Base-by-base conservation (phyloP, 2,888 invertebrate genomes). In the Schizaphis graminum region DNA sequence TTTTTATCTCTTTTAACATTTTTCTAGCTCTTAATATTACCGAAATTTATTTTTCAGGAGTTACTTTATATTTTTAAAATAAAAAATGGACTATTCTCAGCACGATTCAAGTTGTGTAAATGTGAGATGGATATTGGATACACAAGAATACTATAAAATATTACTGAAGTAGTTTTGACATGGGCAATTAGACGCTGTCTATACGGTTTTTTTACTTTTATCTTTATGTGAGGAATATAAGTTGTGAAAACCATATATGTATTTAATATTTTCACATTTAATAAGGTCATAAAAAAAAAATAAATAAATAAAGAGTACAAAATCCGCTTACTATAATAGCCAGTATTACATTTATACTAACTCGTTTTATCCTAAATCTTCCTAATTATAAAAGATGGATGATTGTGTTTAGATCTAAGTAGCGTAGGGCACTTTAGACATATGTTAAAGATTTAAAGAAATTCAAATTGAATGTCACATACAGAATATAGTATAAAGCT, bases 331-430 rank as follows among this genome's bases (percentile, higher is more conserved):
- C 47, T 67, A n/a, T n/a, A 61, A 67, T 47, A 89, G 47, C 16
- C 28, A 26, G 53, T 41, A 84, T 84, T 84, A 53, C 41, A 53
- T 56, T 44, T 3, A 7, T 44, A 41, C 28, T 10, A 35, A 53
- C 35, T 84, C 16, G 35, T 35, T 87, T 61, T 26, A n/a, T 56
- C 47, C 8, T 35, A 35, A 87, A 87, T 16, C 26, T 91, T 47
- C 3, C 57, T 61, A 87, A 86, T 87, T 92, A 86, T 35, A 87
- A 49, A 92, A 87, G 49, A 92, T 61, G 13, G n/a, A 92, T 28
- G 35, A 87, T 35, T 41, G 21, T 16, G 85, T 87, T 47, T 92
- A 47, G 57, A 86, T 86, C 10, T 35, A 8, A 1, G 1, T 10
- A 26, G n/a, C 11, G 91, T 57, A n/a, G 21, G 11, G n/a, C 57